Evolutionary conservation across 1,140 invertebrate species (phyloP).

Genomic region (Caenorhabditis remanei): DNA sequence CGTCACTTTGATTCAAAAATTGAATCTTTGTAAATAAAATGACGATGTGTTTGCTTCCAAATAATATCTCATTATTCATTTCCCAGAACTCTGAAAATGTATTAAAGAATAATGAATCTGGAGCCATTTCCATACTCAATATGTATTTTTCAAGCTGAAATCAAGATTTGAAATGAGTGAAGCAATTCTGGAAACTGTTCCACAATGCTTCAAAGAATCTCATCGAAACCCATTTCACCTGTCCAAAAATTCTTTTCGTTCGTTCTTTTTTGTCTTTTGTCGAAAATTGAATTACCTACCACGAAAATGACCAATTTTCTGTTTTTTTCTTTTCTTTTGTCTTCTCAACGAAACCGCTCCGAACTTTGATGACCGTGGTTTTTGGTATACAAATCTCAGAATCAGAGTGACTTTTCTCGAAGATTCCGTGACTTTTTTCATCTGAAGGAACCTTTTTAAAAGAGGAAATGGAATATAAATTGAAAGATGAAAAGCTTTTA

Average conservation of each 20-base stretch:
- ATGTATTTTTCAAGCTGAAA: no score
- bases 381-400: not conserved
- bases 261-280: constrained; percentile 7
- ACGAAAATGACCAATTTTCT: constrained; percentile 17
- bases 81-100: not conserved
- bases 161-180: no score
- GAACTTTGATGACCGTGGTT: constrained; percentile 10
- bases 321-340: not conserved
- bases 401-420: not conserved
- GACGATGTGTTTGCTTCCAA: no score
- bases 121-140: no score
- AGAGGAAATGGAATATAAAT: constrained; percentile 29
- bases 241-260: not conserved
- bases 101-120: no score
- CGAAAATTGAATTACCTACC: constrained; percentile 30
- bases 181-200: no score
- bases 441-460: not conserved
- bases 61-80: not conserved
- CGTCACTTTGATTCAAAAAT: no score
- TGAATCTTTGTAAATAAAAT: no score
- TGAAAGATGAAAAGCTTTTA: constrained; percentile 41
- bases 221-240: not conserved
- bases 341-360: not conserved
- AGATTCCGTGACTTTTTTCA: constrained; percentile 21
- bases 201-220: no score